These are phyloP conservation scores for Albula goreensis DNA, from an alignment of 2,113 vertebrate genomes.

Conservation along the genomic window DNA sequence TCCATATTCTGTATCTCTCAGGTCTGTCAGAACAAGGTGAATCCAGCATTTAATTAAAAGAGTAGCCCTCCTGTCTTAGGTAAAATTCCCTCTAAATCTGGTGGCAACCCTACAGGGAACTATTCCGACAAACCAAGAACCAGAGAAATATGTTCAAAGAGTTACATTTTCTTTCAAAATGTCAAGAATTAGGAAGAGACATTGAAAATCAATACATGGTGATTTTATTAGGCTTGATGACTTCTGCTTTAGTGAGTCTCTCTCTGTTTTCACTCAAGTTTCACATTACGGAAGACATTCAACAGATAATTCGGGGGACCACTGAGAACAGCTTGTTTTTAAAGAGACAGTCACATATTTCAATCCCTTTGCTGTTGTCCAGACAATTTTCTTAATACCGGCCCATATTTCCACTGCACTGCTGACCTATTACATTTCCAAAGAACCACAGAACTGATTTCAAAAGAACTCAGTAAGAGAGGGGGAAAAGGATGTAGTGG, in stretches of 20 bases:
- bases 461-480: not conserved
- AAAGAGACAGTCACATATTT: not conserved
- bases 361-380: not conserved
- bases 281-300: not conserved
- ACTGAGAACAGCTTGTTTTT: not conserved
- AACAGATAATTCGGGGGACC: not conserved
- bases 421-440: not conserved
- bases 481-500: not conserved
- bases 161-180: not conserved
- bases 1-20: conserved; percentile 16
- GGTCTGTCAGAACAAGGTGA: conserved; percentile 11
- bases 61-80: not conserved
- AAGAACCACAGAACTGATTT: not conserved
- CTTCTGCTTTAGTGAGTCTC: not conserved
- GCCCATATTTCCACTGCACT: not conserved
- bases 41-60: conserved; percentile 27
- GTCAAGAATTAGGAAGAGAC: not conserved
- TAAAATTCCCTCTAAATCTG: conserved; percentile 1
- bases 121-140: not conserved
- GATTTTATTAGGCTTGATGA: not conserved
- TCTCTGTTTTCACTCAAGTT: not conserved
- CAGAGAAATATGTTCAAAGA: not conserved
- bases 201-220: not conserved
- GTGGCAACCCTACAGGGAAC: not conserved
- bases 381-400: not conserved